Evolutionary conservation across 2,113 vertebrate species (phyloP).

Genomic region (Myrmecophaga tridactyla): DNA sequence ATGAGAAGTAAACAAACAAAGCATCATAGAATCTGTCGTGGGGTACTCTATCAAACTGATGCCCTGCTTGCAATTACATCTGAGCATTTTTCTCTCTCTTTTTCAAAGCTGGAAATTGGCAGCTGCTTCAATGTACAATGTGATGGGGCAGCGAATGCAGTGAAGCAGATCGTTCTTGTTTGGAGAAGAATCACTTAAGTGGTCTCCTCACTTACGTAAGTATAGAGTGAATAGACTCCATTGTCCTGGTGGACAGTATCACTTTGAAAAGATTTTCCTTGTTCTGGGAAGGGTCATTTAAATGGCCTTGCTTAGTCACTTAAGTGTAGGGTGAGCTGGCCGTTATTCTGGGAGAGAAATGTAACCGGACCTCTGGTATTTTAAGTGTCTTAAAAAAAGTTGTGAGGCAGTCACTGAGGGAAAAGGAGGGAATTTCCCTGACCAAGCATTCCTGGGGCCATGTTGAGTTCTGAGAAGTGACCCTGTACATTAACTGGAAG

Average conservation of each 20-base stretch:
- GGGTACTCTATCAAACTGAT: not conserved
- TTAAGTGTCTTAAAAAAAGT: constrained; percentile 1
- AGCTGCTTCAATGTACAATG: not conserved
- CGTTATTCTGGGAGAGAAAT: constrained; percentile 44
- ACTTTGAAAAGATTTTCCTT: constrained; percentile 34
- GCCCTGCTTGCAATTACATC: not conserved
- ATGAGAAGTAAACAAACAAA: not conserved
- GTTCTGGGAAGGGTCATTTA: constrained; percentile 60
- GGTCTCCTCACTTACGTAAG: not conserved
- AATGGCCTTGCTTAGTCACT: constrained; percentile 55
- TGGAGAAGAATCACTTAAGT: not conserved
- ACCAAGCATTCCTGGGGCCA: not conserved
- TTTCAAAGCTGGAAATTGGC: constrained; percentile 3
- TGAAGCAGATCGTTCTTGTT: not conserved
- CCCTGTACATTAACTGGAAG: not conserved
- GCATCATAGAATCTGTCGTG: not conserved
- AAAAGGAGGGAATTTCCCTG: not conserved
- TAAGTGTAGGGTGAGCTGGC: constrained; percentile 47
- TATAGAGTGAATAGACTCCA: not conserved
- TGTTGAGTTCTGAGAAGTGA: constrained; percentile 21
- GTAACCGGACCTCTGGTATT: constrained; percentile 1
- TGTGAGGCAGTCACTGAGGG: not conserved
- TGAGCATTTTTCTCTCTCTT: not conserved
- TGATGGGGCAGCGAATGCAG: not conserved
- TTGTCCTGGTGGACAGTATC: constrained; percentile 6